Evolutionary conservation across 64 coral and sea anemone genomes (phyloP).

Genomic region (Montipora foliosa): DNA sequence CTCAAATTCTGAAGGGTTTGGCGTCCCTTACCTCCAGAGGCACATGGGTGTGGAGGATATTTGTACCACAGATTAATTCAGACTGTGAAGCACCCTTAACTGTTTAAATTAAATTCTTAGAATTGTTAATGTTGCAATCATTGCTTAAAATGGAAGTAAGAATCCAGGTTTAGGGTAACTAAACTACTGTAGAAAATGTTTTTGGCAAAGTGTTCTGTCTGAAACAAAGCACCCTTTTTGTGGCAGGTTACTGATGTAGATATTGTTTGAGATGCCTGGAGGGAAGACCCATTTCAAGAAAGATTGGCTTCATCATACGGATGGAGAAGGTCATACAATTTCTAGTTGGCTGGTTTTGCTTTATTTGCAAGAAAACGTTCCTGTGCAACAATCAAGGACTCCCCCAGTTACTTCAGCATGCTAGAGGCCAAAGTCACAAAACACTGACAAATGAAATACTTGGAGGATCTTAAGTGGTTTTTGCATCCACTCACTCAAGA

Average conservation of each 20-base stretch:
- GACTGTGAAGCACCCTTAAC: neutral
- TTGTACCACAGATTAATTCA: neutral
- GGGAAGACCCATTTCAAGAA: constrained; percentile 54
- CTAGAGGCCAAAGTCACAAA: constrained; percentile 20
- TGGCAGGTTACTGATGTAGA: constrained; percentile 14
- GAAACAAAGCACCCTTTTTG: neutral
- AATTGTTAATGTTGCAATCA: neutral
- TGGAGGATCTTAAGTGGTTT: constrained; percentile 40
- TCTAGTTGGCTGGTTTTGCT: constrained; percentile 52
- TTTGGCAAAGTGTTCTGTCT: neutral
- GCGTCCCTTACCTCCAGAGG: constrained; percentile 4
- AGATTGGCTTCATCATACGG: constrained; percentile 46
- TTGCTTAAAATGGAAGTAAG: neutral
- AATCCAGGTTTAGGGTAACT: neutral
- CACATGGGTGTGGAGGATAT: neutral
- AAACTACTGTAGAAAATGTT: constrained; percentile 6
- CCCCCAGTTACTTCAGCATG: constrained; percentile 45
- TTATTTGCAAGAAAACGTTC: constrained; percentile 55
- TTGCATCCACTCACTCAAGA: constrained; percentile 18
- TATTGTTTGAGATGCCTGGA: constrained; percentile 18
- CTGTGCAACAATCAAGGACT: constrained; percentile 44
- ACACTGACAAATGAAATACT: constrained; percentile 34
- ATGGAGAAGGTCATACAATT: constrained; percentile 33
- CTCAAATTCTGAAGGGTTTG: constrained; percentile 17
- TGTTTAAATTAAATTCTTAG: neutral